phyloP scores from a whole-genome alignment of 2,797 vertebrate genomes.

The Intellagama lesueurii region DNA sequence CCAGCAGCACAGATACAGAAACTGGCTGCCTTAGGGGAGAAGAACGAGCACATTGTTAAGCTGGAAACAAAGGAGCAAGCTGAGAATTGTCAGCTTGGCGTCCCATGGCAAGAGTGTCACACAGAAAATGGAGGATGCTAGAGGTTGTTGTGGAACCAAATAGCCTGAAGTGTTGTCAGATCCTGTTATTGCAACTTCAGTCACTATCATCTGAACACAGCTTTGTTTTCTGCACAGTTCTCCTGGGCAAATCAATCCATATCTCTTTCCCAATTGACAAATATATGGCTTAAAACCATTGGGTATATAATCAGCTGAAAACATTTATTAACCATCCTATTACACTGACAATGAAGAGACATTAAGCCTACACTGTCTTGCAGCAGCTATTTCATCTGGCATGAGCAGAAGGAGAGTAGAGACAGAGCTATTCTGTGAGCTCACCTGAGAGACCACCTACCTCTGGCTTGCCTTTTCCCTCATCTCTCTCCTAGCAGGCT shows the following conservation, averaged over 20 bases:
- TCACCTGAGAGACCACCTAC: background rate
- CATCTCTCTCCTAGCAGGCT: background rate
- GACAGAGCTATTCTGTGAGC: background rate
- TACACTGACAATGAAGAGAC: background rate
- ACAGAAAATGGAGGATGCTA: background rate
- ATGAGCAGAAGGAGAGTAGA: background rate
- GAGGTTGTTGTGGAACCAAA: background rate
- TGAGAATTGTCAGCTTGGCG: fast-evolving
- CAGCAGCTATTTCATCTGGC: background rate
- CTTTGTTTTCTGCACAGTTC: conserved; percentile 14
- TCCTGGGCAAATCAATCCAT: conserved; percentile 30
- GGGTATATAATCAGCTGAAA: background rate
- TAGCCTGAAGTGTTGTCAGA: conserved; percentile 43
- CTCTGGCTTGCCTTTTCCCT: background rate
- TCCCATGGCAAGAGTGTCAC: background rate
- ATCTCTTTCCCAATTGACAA: background rate
- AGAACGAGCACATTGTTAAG: background rate
- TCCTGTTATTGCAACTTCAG: conserved; percentile 29
- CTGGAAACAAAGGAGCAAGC: background rate
- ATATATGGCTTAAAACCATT: background rate
- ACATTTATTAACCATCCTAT: background rate
- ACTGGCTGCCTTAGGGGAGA: background rate
- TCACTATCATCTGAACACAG: conserved; percentile 3
- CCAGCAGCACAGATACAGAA: background rate
- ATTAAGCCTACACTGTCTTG: background rate